Conservation (phyloP, 2,113 vertebrate species). For the Campylomormyrus numenius region DNA sequence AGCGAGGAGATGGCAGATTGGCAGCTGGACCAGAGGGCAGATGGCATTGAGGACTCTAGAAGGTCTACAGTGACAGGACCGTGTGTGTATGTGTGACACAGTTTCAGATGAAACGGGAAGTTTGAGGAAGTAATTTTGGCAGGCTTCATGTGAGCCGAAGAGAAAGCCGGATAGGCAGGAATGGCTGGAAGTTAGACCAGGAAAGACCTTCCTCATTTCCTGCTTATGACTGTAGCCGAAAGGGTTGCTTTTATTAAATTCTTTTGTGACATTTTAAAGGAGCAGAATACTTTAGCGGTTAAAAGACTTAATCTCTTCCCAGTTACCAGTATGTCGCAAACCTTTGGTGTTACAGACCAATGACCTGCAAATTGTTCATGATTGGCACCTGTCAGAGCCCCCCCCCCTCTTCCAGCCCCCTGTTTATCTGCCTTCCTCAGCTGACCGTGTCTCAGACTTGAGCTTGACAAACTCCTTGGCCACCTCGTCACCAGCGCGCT, state of each 20-base stretch:
- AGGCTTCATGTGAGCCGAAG: neutral
- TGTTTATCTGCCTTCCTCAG: slow-evolving; percentile 83
- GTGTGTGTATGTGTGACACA: neutral
- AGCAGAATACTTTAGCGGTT: neutral
- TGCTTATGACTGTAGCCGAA: neutral
- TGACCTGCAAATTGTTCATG: neutral
- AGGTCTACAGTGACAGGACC: neutral
- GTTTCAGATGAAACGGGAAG: neutral
- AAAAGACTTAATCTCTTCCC: neutral
- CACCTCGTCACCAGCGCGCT: slow-evolving; percentile 91
- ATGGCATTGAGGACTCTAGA: neutral
- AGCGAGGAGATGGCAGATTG: slow-evolving; percentile 6
- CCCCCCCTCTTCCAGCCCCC: neutral
- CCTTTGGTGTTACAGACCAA: neutral
- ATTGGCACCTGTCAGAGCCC: neutral
- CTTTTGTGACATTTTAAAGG: neutral
- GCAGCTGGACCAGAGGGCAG: slow-evolving; percentile 29
- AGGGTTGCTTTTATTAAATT: neutral
- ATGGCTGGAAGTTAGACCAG: neutral
- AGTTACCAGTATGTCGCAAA: neutral
- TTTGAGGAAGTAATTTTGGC: neutral
- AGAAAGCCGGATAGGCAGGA: neutral
- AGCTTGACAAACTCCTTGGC: slow-evolving; percentile 93
- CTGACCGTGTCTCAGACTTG: slow-evolving; percentile 87
- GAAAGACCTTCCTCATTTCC: neutral